These are phyloP conservation scores for Anorthoa munda DNA, from an alignment of 2,888 invertebrate genomes.

Conservation along the genomic window DNA sequence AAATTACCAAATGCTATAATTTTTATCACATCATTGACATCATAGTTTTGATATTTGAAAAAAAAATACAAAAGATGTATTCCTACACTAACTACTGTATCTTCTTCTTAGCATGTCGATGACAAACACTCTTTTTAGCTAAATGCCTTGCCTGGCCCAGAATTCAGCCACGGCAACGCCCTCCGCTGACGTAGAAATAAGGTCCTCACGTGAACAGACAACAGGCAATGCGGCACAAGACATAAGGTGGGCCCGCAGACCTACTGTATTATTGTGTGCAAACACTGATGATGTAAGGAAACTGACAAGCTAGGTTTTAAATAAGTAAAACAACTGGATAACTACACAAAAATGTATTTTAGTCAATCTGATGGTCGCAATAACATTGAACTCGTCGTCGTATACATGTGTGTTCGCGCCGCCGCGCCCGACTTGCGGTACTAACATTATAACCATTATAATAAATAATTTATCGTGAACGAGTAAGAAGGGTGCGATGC, in stretches of 20 bases:
- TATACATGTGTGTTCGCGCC: constrained; percentile 88
- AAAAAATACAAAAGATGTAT: background rate
- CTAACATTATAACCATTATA: constrained; percentile 67
- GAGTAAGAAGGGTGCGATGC: constrained; percentile 67
- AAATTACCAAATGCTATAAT: constrained; percentile 2
- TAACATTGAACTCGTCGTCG: constrained; percentile 89
- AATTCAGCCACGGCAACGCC: no score
- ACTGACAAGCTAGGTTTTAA: background rate
- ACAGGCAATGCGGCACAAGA: no score
- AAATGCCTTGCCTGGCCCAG: no score
- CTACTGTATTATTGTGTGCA: no score
- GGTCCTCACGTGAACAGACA: no score
- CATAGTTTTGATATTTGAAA: background rate
- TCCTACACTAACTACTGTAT: background rate
- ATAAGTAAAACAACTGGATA: constrained; percentile 79
- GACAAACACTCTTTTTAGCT: no score
- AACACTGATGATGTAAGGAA: no score
- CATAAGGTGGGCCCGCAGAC: no score
- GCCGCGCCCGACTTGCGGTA: constrained; percentile 73
- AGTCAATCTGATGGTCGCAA: constrained; percentile 89
- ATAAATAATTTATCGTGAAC: constrained; percentile 76
- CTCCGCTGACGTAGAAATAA: no score
- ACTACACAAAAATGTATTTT: constrained; percentile 91
- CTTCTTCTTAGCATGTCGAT: no score
- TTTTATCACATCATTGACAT: background rate